These are phyloP conservation scores for Rugalucina vietnamica DNA, from an alignment of 2,888 invertebrate genomes.

Conservation along the genomic window DNA sequence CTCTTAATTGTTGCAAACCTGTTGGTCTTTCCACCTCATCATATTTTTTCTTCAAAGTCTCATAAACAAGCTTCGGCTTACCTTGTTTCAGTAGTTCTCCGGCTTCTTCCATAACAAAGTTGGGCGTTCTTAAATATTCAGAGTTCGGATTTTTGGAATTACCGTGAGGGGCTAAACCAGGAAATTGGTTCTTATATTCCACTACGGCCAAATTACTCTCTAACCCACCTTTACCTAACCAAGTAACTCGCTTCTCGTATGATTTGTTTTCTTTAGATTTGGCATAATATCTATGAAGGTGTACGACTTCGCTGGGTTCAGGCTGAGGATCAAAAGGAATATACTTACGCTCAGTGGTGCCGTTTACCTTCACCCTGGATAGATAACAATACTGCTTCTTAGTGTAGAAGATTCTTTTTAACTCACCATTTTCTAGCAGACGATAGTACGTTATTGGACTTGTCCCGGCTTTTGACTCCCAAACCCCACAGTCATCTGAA, in stretches of 20 bases:
- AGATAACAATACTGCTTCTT: neutral
- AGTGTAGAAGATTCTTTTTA: neutral
- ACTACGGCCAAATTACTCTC: neutral
- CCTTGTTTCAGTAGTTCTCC: neutral
- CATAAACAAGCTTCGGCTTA: neutral
- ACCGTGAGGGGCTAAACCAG: conserved; percentile 25
- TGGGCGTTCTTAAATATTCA: neutral
- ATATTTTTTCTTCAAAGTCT: neutral
- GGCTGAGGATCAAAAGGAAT: conserved; percentile 22
- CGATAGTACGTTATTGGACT: neutral
- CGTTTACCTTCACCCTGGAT: neutral
- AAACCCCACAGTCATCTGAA: conserved; percentile 2
- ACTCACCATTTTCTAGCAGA: neutral
- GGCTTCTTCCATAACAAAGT: neutral
- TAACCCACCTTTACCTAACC: neutral
- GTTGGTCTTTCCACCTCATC: conserved; percentile 24
- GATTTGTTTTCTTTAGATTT: neutral
- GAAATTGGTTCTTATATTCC: conserved; percentile 31
- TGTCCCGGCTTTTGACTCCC: neutral
- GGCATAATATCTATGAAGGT: conserved; percentile 32
- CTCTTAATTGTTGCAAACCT: conserved; percentile 11
- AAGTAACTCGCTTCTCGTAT: neutral
- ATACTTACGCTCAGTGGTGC: neutral
- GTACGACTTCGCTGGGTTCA: conserved; percentile 2
- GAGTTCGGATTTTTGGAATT: conserved; percentile 9